Conservation (phyloP, 2,113 vertebrate genomes). For the Romanogobio albipinnatus region DNA sequence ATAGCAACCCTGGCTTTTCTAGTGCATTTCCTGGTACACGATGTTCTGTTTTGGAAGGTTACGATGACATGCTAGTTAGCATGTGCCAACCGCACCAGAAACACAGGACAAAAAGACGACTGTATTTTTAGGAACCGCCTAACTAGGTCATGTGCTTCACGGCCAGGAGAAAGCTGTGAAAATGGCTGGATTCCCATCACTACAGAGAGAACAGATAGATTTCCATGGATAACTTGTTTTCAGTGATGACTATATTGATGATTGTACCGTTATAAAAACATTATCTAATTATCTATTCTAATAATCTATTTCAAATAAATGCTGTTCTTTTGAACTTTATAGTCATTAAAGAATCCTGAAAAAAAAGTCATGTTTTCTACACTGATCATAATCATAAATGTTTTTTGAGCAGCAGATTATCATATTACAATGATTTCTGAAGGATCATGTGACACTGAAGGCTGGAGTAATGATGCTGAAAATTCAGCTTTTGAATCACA, state of each 20-base stretch:
- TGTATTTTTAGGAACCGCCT: conserved; percentile 48
- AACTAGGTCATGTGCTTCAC: conserved; percentile 50
- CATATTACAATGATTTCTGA: too few species aligned
- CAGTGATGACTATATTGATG: not conserved
- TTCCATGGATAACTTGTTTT: not conserved
- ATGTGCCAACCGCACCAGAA: conserved; percentile 43
- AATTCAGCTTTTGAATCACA: too few species aligned
- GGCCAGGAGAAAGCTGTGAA: conserved; percentile 33
- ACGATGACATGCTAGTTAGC: conserved; percentile 45
- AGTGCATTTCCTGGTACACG: conserved; percentile 41
- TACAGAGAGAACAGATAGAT: not conserved
- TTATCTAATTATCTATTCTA: too few species aligned
- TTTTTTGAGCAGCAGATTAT: too few species aligned
- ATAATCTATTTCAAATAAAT: too few species aligned
- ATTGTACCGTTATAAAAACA: not conserved
- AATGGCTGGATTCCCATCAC: conserved; percentile 18
- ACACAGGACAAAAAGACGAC: conserved; percentile 19
- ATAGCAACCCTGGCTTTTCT: conserved; percentile 54
- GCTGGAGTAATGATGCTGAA: too few species aligned
- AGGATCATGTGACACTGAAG: too few species aligned
- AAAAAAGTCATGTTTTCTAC: too few species aligned
- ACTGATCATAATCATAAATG: too few species aligned
- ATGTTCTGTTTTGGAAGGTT: conserved; percentile 44
- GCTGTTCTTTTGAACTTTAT: too few species aligned
- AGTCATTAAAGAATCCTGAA: too few species aligned